A percentile compares a stretch with the other conserved stretches of the same genome.
Conservation (phyloP, 2,113 vertebrate genomes). For the Laticauda laticaudata region DNA sequence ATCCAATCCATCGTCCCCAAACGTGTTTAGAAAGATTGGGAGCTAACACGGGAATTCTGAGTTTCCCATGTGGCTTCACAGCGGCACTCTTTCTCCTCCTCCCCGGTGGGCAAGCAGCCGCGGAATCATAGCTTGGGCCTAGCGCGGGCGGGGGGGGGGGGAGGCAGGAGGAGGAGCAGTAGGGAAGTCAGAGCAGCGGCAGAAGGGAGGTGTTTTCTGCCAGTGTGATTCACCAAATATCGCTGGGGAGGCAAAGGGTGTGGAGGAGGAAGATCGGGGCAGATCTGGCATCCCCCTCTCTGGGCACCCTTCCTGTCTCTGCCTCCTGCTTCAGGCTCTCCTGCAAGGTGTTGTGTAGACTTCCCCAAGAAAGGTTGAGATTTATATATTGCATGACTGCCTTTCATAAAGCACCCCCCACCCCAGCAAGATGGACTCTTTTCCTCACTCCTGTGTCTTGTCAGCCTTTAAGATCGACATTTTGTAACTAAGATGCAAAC, state of each 20-base stretch:
- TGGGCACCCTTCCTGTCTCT: constrained; percentile 3
- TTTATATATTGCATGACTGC: constrained; percentile 76
- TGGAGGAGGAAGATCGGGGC: constrained; percentile 44
- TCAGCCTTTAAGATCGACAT: constrained; percentile 88
- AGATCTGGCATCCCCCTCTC: constrained; percentile 52
- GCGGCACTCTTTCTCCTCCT: constrained; percentile 58
- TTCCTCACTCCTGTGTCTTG: constrained; percentile 80
- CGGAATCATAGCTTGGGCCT: constrained; percentile 72
- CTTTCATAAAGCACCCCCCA: constrained; percentile 62
- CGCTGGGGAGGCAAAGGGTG: constrained; percentile 60
- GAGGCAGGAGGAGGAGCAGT: neutral
- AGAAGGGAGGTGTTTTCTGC: constrained; percentile 67
- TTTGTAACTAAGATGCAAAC: constrained; percentile 87
- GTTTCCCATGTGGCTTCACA: constrained; percentile 63
- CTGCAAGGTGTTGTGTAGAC: constrained; percentile 76
- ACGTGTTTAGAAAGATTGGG: constrained; percentile 39
- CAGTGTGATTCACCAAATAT: constrained; percentile 61
- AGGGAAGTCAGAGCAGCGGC: constrained; percentile 20
- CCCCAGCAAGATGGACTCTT: constrained; percentile 96
- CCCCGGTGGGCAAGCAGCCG: constrained; percentile 66
- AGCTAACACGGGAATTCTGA: constrained; percentile 61
- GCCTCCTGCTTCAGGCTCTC: constrained; percentile 62
- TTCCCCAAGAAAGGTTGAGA: constrained; percentile 78
- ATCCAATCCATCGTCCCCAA: neutral
- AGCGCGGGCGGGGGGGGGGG: constrained; percentile 65